Percentiles rank a stretch among this genome's conserved stretches.
Evolutionary conservation across 2,113 vertebrate species (phyloP).

Genomic region (Gallinago media): DNA sequence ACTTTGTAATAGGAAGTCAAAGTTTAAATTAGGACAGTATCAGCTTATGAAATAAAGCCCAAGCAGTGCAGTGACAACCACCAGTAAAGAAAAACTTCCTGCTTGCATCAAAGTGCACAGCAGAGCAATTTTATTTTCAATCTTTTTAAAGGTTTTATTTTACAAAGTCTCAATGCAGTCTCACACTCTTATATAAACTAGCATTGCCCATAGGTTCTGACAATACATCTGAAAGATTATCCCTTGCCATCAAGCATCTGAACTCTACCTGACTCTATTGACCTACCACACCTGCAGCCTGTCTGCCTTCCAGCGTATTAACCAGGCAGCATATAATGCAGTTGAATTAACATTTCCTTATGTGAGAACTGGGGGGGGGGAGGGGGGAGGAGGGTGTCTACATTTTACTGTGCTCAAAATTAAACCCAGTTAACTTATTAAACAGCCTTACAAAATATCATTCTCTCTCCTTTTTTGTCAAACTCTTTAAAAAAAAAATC

Average conservation of each 20-base stretch:
- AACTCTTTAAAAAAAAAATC: not conserved
- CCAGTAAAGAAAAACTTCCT: not conserved
- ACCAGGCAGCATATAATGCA: not conserved
- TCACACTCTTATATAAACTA: not conserved
- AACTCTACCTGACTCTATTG: not conserved
- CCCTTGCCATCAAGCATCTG: not conserved
- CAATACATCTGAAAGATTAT: not conserved
- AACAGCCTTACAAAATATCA: not conserved
- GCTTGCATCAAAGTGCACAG: not conserved
- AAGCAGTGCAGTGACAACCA: not conserved
- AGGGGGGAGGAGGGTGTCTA: not conserved
- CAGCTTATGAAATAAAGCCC: slow-evolving; percentile 52
- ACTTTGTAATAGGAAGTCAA: slow-evolving; percentile 53
- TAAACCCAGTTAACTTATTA: not conserved
- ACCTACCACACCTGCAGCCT: not conserved
- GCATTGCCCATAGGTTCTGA: not conserved
- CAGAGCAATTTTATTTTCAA: not conserved
- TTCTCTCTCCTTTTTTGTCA: accelerated
- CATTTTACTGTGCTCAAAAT: not conserved
- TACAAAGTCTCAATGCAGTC: not conserved
- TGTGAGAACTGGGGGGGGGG: not conserved
- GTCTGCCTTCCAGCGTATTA: not conserved
- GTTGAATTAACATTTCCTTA: not conserved
- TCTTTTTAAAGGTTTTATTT: not conserved
- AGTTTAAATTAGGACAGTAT: slow-evolving; percentile 56